Conservation (phyloP, 2,797 vertebrate genomes). For the Anas capensis region DNA sequence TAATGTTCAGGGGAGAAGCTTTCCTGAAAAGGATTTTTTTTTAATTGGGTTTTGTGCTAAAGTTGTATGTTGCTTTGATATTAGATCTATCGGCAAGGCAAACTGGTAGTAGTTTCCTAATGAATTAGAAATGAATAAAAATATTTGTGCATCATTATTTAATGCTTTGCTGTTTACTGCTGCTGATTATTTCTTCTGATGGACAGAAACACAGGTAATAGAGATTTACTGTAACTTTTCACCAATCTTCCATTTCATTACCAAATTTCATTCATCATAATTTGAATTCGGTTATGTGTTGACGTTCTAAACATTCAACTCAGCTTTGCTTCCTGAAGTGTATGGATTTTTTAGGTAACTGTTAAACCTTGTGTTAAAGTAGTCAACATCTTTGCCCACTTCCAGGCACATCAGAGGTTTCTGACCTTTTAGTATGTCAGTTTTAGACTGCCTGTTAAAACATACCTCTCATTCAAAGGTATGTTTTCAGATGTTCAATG, state of each 20-base stretch:
- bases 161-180: slow-evolving; percentile 70
- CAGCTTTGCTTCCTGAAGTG: background rate
- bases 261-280: background rate
- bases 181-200: slow-evolving; percentile 65
- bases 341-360: rapidly evolving
- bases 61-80: background rate
- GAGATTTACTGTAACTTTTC: background rate
- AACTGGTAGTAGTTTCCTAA: background rate
- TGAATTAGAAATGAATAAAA: background rate
- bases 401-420: rapidly evolving
- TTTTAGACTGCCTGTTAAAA: background rate
- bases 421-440: background rate
- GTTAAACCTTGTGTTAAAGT: background rate
- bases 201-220: slow-evolving; percentile 78
- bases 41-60: background rate
- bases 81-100: background rate
- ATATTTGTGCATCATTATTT: slow-evolving; percentile 55
- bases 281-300: background rate
- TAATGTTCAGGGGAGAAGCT: background rate
- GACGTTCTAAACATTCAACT: background rate
- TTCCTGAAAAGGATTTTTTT: background rate
- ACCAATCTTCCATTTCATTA: slow-evolving; percentile 17
- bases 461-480: background rate
- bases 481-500: background rate
- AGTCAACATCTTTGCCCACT: background rate